Evolutionary conservation across 2,797 vertebrate species (phyloP), one percentile per base, ranked within the genome.

Genomic region (Buphagus erythrorhynchus): DNA sequence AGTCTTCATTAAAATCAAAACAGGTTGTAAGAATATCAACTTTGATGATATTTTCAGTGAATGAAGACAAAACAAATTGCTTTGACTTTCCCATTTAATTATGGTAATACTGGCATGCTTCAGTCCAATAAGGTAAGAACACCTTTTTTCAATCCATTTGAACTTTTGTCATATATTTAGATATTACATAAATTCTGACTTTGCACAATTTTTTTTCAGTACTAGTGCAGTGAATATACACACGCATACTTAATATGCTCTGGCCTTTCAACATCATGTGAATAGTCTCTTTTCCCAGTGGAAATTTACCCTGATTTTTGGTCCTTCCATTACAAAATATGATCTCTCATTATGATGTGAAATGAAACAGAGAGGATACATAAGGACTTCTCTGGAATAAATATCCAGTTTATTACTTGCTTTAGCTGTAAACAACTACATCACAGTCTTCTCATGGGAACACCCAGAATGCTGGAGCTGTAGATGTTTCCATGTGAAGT

Each of bases 1-100:
- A 66, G 28, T 86, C 95, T 95, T 94, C 86, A 96, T 92, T 96
- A 91, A 94, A 91, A 96, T 80, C 81, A 92, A 93, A 93, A 87
- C 62, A 71, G 68, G 62, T 55, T 92, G 61, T 74, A 92, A 87
- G 88, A 90, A 85, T 65, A 89, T 95, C 84, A 93, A 80, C 57
- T 91, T 62, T 77, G 81, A 94, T 68, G 81, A 86, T 46, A 90
- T 91, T 96, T 94, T 91, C 86, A 75, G 78, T 42, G 46, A 85
- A 54, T 33, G 65, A 96, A 90, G 75, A 65, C 81, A 87, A 92
- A 96, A 92, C 51, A 16, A 95, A 93, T 92, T 80, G 54, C 85
- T 88, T 95, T 4, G 1, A 63, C 42, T 92, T 96, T 63, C 26
- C 62, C 66, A 84, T 91, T 96, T 96, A 92, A 95, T 96, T 91